Percentiles rank a stretch among this genome's conserved stretches.
These are phyloP conservation scores for Tachystola acroxantha DNA, from an alignment of 2,888 invertebrate genomes.

Conservation along the genomic window DNA sequence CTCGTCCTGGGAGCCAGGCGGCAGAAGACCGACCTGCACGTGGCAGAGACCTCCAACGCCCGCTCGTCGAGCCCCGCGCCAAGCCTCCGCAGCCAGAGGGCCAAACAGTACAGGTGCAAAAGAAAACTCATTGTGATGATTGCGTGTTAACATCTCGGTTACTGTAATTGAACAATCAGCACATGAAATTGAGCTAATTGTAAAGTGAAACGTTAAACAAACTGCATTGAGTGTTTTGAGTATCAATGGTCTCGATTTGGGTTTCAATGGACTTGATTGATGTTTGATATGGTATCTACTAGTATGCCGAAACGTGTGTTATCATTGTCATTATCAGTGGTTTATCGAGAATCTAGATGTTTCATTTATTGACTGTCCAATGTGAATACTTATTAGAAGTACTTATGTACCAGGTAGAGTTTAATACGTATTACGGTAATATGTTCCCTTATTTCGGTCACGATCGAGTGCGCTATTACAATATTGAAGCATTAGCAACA, in stretches of 20 bases:
- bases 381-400: neutral
- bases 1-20: constrained; percentile 71
- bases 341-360: neutral
- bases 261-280: neutral
- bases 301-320: neutral
- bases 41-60: constrained; percentile 54
- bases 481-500: constrained; percentile 2
- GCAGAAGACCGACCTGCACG: constrained; percentile 75
- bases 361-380: neutral
- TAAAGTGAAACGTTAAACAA: constrained; percentile 2
- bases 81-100: constrained; percentile 74
- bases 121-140: too few relatives aligned
- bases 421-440: neutral
- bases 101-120: constrained; percentile 71
- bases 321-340: constrained; percentile 1
- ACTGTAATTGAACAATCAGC: neutral
- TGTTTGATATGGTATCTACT: constrained; percentile 3
- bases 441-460: constrained; percentile 1
- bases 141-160: constrained; percentile 1
- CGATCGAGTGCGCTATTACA: constrained; percentile 6
- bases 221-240: neutral
- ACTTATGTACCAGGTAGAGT: neutral
- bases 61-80: constrained; percentile 67
- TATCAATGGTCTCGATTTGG: neutral
- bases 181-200: neutral